Percentiles rank a stretch among this genome's conserved stretches.
Evolutionary conservation across 2,888 invertebrate genomes (phyloP).

Genomic region (Chymomyza caudatula): DNA sequence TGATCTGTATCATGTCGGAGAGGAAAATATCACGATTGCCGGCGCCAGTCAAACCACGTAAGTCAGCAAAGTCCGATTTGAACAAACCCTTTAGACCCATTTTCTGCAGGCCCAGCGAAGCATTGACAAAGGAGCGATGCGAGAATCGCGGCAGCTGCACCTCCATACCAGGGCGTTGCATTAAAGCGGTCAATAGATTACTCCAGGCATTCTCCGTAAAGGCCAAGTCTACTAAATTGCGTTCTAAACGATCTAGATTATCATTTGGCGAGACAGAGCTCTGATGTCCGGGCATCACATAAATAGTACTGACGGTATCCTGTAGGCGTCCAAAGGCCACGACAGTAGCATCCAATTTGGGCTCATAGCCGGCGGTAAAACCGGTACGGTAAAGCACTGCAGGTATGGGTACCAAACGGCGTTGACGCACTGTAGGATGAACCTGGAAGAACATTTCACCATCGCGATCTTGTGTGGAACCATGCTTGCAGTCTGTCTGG

Average conservation of each 20-base stretch:
- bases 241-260: conserved; percentile 86
- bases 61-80: conserved; percentile 86
- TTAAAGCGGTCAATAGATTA: conserved; percentile 84
- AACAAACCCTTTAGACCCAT: conserved; percentile 91
- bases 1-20: conserved; percentile 90
- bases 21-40: conserved; percentile 87
- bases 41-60: conserved; percentile 89
- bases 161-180: conserved; percentile 87
- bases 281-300: conserved; percentile 91
- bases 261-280: conserved; percentile 89
- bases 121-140: conserved; percentile 89
- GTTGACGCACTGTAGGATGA: conserved; percentile 87
- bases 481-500: conserved; percentile 88
- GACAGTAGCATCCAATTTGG: conserved; percentile 89
- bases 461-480: conserved; percentile 87
- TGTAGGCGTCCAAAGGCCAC: conserved; percentile 86
- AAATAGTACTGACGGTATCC: conserved; percentile 86
- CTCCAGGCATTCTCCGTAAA: conserved; percentile 86
- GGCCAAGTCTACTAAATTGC: conserved; percentile 83
- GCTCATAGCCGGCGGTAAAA: conserved; percentile 91
- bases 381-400: conserved; percentile 87
- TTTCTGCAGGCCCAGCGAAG: conserved; percentile 86
- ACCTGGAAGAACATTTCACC: conserved; percentile 93
- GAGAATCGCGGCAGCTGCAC: conserved; percentile 91
- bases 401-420: conserved; percentile 89